Percentiles rank a stretch among this genome's conserved stretches.
These are phyloP conservation scores for Sebastes taczanowskii DNA, from an alignment of 2,797 vertebrate species.

Conservation along the genomic window DNA sequence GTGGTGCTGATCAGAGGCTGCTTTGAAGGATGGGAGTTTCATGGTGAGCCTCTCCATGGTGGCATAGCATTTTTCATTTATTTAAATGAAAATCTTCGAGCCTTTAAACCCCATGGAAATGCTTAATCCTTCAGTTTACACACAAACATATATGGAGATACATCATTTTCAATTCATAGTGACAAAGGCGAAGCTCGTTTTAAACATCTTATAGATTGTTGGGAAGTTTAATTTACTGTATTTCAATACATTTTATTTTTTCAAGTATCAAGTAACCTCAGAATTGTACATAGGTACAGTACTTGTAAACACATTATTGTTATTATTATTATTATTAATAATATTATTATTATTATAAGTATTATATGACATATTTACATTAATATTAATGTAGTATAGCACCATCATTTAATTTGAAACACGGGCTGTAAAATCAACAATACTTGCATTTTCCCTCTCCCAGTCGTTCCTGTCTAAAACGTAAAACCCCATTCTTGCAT, in stretches of 20 bases:
- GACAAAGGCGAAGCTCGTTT: neutral
- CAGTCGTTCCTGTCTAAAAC: too few relatives aligned
- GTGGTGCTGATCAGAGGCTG: too few relatives aligned
- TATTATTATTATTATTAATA: too few relatives aligned
- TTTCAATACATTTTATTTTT: neutral
- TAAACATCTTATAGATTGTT: neutral
- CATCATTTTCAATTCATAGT: neutral
- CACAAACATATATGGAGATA: neutral
- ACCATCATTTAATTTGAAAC: too few relatives aligned
- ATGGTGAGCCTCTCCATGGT: too few relatives aligned
- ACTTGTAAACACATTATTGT: neutral
- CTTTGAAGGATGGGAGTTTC: too few relatives aligned
- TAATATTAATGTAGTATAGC: too few relatives aligned
- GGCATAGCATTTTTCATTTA: too few relatives aligned
- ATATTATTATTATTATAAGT: too few relatives aligned
- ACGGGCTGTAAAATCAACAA: too few relatives aligned
- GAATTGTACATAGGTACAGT: neutral
- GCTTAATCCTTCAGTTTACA: neutral
- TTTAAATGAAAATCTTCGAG: neutral
- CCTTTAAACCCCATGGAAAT: neutral
- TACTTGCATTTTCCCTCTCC: neutral
- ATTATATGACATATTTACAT: too few relatives aligned
- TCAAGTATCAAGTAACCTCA: neutral
- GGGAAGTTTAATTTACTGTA: neutral
- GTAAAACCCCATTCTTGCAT: too few relatives aligned